Evolutionary conservation across 2,113 vertebrate species (phyloP), one percentile per base, ranked within the genome.

Genomic region (Platanista minor): DNA sequence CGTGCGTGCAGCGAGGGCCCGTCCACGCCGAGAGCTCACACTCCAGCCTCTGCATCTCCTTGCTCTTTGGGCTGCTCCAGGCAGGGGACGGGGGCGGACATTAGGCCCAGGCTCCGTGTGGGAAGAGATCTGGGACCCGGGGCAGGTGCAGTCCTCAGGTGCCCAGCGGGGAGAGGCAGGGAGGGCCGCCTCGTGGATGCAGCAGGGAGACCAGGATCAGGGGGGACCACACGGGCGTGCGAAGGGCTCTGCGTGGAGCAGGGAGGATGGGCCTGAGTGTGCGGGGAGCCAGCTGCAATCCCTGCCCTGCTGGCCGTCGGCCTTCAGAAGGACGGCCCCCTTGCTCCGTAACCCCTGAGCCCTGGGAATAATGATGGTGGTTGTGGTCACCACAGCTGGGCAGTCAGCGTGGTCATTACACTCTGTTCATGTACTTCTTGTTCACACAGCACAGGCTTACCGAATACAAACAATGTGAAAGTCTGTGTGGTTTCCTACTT

Each of bases 21-120:
- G 3, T 11, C 39, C 31, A 2, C 14, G 20, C 17, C 31, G 10
- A 31, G 57, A 15, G 57, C 23, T 23, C 41, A 2, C 1, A 3
- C 18, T 54, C 27, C 20, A 43, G 59, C 7, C 54, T 46, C 43
- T 13, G 33, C 8, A 1, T 33, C 6, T 1, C 25, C 41, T 39
- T 18, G 57, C 54, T 18, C 21, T 74, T 64, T 0, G 8, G 57
- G 43, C 3, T 52, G 3, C 20, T n/a, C 8, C 18, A 27, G 46
- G 43, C 59, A 9, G 33, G 59, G 14, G 17, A 8, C 3, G 0
- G 59, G 49, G 64, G 46, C 14, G 23, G 77, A 27, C 20, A 5
- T 8, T 27, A 7, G 29, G 29, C 29, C 36, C 36, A 46, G 46
- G 61, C 29, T 59, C 64, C 20, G 64, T 20, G 21, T 71, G 49